Base-by-base conservation (phyloP, 2,113 vertebrate genomes). In the Triplophysa dalaica region DNA sequence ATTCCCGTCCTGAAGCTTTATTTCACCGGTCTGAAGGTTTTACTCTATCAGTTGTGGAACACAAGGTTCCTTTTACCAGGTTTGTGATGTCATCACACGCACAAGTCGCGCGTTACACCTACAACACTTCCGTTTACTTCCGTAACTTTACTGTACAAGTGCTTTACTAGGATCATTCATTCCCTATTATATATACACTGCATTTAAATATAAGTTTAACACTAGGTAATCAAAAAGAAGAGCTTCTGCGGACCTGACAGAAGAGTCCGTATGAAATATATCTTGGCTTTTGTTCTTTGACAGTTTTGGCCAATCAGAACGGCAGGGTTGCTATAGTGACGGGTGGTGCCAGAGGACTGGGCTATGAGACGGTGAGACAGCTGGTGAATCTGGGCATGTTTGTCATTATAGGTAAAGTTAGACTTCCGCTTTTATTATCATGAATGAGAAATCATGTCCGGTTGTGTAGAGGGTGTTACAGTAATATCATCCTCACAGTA, bases 311-410 rank as follows among this genome's bases (percentile, higher is more conserved):
- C 81, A 86, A 79, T 80, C 94, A 95, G 87, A 90, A 94, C 80
- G 95, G 91, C 83, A 96, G 92, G 73, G 94, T 98, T 89, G 95
- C 94, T 84, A 90, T 97, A 86, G 95, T 97, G 90, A 98, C 95
- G 60, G 95, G 95, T 85, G 95, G 95, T 78, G 74, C 91, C 61
- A 92, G 87, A 80, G 95, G 95, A 83, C 95, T 98, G 64, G 95
- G 95, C 85, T 95, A 88, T 83, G 87, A 94, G 83, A 94, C 94
- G 1, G 92, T 85, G 75, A 93, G 87, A 87, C 90, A 89, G 74
- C 92, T 97, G 93, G 90, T 91, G 75, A 89, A 87, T 79, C 93
- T 97, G 41, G 94, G 95, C 84, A 93, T 93, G 84, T 94, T 89
- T 4, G 93, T 97, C 73, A 90, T 97, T 86, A 93, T 96, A 91